Percentiles rank a stretch among this genome's conserved stretches.
Evolutionary conservation across 2,888 invertebrate genomes (phyloP).

Genomic region (Labia minor): DNA sequence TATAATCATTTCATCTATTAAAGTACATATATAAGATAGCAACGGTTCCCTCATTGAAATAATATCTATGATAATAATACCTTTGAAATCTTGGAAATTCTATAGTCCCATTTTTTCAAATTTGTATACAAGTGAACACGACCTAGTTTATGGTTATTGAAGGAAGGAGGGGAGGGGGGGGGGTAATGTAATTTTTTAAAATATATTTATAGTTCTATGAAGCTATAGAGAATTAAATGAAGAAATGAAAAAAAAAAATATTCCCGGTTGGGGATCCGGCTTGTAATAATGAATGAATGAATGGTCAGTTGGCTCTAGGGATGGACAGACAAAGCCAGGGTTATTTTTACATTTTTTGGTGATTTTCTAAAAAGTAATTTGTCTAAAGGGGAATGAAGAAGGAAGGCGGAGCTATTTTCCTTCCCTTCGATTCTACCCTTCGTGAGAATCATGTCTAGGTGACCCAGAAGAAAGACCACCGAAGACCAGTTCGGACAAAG

Average conservation of each 20-base stretch:
- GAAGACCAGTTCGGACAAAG: slow-evolving; percentile 3
- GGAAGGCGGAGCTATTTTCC: not conserved
- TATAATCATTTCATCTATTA: no score
- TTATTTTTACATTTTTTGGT: slow-evolving; percentile 13
- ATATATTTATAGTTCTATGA: not conserved
- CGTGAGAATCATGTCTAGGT: slow-evolving; percentile 7
- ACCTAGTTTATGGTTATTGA: no score
- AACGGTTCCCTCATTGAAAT: not conserved
- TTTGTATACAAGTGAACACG: not conserved
- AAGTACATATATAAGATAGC: no score
- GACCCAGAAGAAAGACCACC: not conserved
- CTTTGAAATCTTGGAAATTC: not conserved
- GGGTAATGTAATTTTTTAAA: not conserved
- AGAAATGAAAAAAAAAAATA: not conserved
- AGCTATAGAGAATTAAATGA: not conserved
- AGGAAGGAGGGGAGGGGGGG: not conserved
- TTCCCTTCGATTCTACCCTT: not conserved
- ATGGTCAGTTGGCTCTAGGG: not conserved
- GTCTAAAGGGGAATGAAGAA: not conserved
- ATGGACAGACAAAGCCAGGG: not conserved
- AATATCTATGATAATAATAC: no score
- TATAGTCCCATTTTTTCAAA: not conserved
- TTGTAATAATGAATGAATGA: slow-evolving; percentile 2
- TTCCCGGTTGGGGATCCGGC: not conserved
- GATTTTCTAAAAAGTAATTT: not conserved